These are phyloP conservation scores for Hyperopisus bebe DNA, from an alignment of 2,113 vertebrate genomes.

Conservation along the genomic window DNA sequence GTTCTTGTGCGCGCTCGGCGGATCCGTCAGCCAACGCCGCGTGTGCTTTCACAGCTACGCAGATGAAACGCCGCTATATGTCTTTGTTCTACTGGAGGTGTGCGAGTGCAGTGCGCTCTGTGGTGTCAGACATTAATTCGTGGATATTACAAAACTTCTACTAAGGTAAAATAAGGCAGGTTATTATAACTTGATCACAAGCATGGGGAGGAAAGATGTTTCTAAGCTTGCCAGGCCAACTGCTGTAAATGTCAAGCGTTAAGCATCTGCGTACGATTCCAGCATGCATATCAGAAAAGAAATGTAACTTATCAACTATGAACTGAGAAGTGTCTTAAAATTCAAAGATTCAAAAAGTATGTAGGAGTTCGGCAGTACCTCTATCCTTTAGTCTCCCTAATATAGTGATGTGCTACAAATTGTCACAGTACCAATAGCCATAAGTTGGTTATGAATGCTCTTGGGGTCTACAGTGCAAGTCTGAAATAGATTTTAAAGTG, in stretches of 20 bases:
- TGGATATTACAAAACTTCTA: neutral
- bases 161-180: neutral
- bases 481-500: neutral
- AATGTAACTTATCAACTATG: neutral
- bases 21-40: neutral
- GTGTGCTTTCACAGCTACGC: neutral
- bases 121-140: neutral
- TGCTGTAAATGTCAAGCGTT: neutral
- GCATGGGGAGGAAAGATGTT: neutral
- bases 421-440: neutral
- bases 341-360: neutral
- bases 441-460: neutral
- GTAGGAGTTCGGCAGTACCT: neutral
- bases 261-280: neutral
- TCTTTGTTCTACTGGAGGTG: neutral
- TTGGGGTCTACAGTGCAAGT: neutral
- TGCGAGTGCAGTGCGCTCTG: neutral
- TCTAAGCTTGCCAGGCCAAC: neutral
- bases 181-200: neutral
- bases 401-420: neutral
- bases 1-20: neutral
- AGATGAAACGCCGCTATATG: neutral
- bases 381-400: neutral
- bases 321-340: neutral
- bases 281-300: neutral